Evolutionary conservation across 2,113 vertebrate genomes (phyloP).

Genomic region (Oenanthe oenanthe): DNA sequence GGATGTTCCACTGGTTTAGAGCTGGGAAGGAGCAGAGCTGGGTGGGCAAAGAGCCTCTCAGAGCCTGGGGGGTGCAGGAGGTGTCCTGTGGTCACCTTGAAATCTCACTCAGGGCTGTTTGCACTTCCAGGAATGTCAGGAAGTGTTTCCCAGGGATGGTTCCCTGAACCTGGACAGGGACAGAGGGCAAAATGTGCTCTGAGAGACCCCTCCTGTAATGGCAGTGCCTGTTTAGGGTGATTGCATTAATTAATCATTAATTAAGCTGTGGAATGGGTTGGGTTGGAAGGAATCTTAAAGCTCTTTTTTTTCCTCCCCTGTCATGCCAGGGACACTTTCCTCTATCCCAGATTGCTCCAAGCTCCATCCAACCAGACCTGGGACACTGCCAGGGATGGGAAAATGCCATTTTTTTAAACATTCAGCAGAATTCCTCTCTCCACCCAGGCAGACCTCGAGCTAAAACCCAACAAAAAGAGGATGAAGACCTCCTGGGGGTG

Average conservation of each 20-base stretch:
- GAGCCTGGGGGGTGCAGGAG: accelerated
- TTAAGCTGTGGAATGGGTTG: too few relatives aligned
- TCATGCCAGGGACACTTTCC: background rate
- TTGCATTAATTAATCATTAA: background rate
- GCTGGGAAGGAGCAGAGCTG: accelerated
- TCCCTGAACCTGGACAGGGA: background rate
- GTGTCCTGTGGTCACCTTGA: accelerated
- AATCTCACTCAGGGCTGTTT: background rate
- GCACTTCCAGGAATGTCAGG: background rate
- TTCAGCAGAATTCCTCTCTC: background rate
- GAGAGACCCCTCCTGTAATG: background rate
- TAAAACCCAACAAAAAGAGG: background rate
- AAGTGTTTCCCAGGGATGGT: background rate
- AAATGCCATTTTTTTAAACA: background rate
- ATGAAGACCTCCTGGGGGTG: accelerated
- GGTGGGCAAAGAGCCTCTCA: background rate
- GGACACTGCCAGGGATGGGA: background rate
- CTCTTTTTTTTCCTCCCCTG: background rate
- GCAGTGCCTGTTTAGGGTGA: background rate
- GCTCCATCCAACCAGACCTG: background rate
- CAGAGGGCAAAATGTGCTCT: background rate
- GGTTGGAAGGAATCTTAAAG: background rate
- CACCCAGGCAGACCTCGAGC: accelerated
- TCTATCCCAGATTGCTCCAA: background rate
- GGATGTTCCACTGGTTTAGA: background rate